Conservation (phyloP, 2,888 invertebrate species). For the Oscheius sp. region DNA sequence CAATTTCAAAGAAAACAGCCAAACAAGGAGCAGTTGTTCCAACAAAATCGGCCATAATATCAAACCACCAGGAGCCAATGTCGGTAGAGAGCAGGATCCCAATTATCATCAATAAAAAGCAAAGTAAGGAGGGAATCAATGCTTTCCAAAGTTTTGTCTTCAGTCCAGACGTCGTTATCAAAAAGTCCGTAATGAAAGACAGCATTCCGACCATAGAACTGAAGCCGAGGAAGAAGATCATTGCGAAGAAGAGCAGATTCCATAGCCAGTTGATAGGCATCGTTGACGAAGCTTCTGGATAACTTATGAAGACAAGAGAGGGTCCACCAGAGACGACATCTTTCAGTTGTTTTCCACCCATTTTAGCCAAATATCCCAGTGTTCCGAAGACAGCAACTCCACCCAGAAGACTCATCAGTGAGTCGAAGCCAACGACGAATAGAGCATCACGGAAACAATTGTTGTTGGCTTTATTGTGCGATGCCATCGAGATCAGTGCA, state of each 20-base stretch:
- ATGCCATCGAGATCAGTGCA: constrained; percentile 57
- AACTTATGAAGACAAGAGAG: constrained; percentile 71
- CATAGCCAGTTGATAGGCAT: constrained; percentile 71
- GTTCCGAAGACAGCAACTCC: constrained; percentile 54
- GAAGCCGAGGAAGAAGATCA: constrained; percentile 71
- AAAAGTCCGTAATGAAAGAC: not conserved
- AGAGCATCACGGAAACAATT: constrained; percentile 61
- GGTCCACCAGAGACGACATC: constrained; percentile 38
- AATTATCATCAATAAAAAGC: constrained; percentile 35
- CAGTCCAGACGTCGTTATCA: constrained; percentile 53
- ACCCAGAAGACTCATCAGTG: constrained; percentile 49
- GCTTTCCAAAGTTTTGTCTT: constrained; percentile 9
- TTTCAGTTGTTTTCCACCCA: constrained; percentile 23
- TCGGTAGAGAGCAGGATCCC: constrained; percentile 55
- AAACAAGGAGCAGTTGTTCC: not conserved
- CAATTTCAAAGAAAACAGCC: not conserved
- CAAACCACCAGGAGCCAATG: constrained; percentile 13
- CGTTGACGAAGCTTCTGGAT: constrained; percentile 70
- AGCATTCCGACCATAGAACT: constrained; percentile 43
- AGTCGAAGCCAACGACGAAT: constrained; percentile 56
- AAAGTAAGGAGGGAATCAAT: not conserved
- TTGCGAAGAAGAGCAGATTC: constrained; percentile 71
- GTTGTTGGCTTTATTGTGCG: constrained; percentile 57
- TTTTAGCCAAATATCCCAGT: constrained; percentile 50
- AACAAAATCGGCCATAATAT: not conserved